These are phyloP conservation scores for Holacanthella duospinosa DNA, from an alignment of 2,888 invertebrate species.

Conservation along the genomic window DNA sequence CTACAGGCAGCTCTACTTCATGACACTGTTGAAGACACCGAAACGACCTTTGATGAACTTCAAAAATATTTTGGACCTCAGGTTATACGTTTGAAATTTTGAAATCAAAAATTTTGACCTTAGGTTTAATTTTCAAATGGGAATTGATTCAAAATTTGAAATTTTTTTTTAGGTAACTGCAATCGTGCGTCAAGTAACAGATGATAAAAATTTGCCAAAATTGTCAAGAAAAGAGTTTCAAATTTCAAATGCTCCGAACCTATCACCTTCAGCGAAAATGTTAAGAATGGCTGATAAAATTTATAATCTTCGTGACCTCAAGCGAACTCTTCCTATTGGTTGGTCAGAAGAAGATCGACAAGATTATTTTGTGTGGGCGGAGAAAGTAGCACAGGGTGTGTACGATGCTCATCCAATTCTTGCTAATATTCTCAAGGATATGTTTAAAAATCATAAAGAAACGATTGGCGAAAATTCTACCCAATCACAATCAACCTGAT, in stretches of 20 bases:
- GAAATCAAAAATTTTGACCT: not conserved
- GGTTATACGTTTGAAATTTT: slow-evolving; percentile 40
- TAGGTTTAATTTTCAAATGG: not conserved
- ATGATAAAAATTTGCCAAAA: slow-evolving; percentile 59
- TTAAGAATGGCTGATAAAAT: slow-evolving; percentile 72
- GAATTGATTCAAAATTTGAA: too few species aligned
- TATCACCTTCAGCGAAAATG: slow-evolving; percentile 55
- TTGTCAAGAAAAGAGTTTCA: slow-evolving; percentile 54
- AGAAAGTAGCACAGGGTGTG: slow-evolving; percentile 46
- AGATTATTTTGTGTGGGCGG: slow-evolving; percentile 60
- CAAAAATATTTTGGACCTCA: slow-evolving; percentile 52
- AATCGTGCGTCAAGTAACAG: slow-evolving; percentile 57
- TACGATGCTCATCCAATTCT: slow-evolving; percentile 25
- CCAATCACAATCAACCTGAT: too few species aligned
- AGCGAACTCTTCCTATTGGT: slow-evolving; percentile 50
- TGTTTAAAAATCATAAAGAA: slow-evolving; percentile 21
- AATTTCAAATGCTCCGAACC: slow-evolving; percentile 51
- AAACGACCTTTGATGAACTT: slow-evolving; percentile 60
- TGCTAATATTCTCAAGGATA: slow-evolving; percentile 20
- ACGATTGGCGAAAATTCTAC: too few species aligned
- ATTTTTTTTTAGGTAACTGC: slow-evolving; percentile 28
- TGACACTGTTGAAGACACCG: slow-evolving; percentile 75
- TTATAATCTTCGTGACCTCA: slow-evolving; percentile 67
- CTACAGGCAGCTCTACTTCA: slow-evolving; percentile 65
- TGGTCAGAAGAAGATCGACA: slow-evolving; percentile 53